Percentiles rank a stretch among this genome's conserved stretches.
phyloP scores from a whole-genome alignment of 1,140 invertebrate genomes.

The Drosophila pandora region DNA sequence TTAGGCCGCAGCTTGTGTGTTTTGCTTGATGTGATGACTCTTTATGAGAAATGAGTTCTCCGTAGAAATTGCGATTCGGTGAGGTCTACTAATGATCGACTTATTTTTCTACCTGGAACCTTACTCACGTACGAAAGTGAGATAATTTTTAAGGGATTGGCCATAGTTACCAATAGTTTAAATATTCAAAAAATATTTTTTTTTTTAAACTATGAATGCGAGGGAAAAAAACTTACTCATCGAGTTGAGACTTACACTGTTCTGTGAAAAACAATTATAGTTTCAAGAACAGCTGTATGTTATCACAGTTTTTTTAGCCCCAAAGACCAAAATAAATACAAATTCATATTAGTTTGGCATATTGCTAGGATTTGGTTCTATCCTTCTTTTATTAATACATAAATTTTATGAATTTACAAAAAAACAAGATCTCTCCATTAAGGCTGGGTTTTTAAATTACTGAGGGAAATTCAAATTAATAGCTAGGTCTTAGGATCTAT shows the following conservation, averaged over 20 bases:
- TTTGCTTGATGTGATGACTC: background rate
- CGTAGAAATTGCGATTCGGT: constrained; percentile 18
- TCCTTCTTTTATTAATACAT: constrained; percentile 36
- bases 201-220: background rate
- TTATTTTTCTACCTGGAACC: background rate
- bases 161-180: background rate
- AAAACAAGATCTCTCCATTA: constrained; percentile 9
- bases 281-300: too few relatives aligned
- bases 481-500: constrained; percentile 48
- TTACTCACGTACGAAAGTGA: constrained; percentile 20
- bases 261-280: too few relatives aligned
- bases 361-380: constrained; percentile 9
- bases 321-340: background rate
- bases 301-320: too few relatives aligned
- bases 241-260: background rate
- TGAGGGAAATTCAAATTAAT: constrained; percentile 29
- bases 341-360: constrained; percentile 17
- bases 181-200: background rate
- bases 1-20: constrained; percentile 2
- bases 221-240: background rate
- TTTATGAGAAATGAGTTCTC: background rate
- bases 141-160: constrained; percentile 9
- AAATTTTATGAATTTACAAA: constrained; percentile 26
- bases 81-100: background rate
- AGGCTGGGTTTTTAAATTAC: constrained; percentile 14